Evolutionary conservation across 2,797 vertebrate genomes (phyloP).

Genomic region (Pagetopsis macropterus): DNA sequence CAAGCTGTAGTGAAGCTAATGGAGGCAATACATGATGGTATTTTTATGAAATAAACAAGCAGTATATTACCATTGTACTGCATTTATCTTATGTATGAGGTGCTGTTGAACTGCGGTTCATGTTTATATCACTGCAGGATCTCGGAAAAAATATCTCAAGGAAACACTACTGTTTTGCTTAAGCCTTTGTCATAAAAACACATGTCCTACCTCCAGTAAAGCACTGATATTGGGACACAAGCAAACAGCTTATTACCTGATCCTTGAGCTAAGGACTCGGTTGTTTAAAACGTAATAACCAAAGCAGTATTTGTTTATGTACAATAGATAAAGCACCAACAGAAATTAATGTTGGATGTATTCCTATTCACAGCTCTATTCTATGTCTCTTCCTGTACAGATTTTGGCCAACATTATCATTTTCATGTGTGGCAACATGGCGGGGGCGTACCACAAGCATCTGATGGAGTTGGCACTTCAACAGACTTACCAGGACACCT

Average conservation of each 20-base stretch:
- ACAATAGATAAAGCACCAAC: background rate
- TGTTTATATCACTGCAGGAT: background rate
- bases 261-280: background rate
- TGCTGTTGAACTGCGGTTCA: background rate
- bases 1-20: background rate
- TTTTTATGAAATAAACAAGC: conserved; percentile 15
- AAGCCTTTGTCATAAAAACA: background rate
- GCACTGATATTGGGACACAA: background rate
- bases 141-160: background rate
- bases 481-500: conserved; percentile 97
- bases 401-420: conserved; percentile 97
- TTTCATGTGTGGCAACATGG: conserved; percentile 97
- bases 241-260: background rate
- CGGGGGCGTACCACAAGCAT: conserved; percentile 96
- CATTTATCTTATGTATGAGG: conserved; percentile 6
- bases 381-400: conserved; percentile 71
- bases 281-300: no score
- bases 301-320: background rate
- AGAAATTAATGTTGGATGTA: background rate
- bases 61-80: background rate
- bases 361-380: background rate
- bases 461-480: conserved; percentile 96
- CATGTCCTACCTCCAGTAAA: background rate
- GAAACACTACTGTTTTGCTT: conserved; percentile 10
- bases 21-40: background rate